phyloP scores from a whole-genome alignment of 2,113 vertebrate genomes.

The Takifugu bimaculatus region DNA sequence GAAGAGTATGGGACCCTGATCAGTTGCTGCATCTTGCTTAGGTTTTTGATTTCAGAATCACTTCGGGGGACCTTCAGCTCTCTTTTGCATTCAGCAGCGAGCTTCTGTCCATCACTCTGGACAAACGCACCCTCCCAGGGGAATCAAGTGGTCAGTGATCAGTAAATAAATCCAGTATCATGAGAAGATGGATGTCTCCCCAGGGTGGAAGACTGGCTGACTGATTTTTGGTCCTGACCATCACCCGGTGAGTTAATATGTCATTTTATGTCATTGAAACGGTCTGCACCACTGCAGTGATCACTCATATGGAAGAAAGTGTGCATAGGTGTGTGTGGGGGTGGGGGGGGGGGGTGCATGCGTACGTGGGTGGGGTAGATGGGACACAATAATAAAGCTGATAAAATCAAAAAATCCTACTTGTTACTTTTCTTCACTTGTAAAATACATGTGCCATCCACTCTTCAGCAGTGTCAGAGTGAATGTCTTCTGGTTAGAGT shows the following conservation, averaged over 20 bases:
- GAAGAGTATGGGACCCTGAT: not conserved
- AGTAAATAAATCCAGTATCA: slow-evolving; percentile 9
- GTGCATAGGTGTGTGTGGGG: not conserved
- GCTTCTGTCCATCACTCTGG: slow-evolving; percentile 1
- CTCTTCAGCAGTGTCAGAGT: too few relatives aligned
- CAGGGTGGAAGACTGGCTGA: slow-evolving; percentile 32
- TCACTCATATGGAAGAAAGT: slow-evolving; percentile 14
- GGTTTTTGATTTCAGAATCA: not conserved
- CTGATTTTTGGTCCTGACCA: slow-evolving; percentile 31
- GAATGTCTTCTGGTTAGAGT: too few relatives aligned
- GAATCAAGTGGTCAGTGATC: slow-evolving; percentile 33
- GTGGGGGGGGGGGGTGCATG: too few relatives aligned
- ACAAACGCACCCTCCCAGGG: slow-evolving; percentile 17
- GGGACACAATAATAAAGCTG: too few relatives aligned
- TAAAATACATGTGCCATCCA: too few relatives aligned
- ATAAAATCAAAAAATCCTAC: too few relatives aligned
- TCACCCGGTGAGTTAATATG: slow-evolving; percentile 45
- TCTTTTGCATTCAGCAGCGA: slow-evolving; percentile 4
- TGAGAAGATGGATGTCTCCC: slow-evolving; percentile 33
- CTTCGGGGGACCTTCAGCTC: not conserved
- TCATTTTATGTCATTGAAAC: slow-evolving; percentile 37
- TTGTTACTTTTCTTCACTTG: too few relatives aligned
- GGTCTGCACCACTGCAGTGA: not conserved
- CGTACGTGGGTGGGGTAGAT: too few relatives aligned
- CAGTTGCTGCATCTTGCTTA: not conserved